These are phyloP conservation scores for Crax fasciolata DNA, from an alignment of 2,797 vertebrate genomes.

Conservation along the genomic window DNA sequence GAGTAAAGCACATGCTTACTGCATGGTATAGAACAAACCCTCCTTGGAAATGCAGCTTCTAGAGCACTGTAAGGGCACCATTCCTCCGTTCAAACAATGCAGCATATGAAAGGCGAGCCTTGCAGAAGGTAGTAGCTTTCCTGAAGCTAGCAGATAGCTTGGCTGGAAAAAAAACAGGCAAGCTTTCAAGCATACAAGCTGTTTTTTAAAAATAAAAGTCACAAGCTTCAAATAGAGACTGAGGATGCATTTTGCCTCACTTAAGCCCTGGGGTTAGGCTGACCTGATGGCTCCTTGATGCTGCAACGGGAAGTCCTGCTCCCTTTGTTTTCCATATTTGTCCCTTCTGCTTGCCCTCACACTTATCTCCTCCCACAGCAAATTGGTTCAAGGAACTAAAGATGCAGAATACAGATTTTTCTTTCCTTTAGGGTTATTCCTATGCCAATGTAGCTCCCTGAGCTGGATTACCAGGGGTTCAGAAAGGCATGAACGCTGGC, in stretches of 20 bases:
- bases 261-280: neutral
- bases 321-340: neutral
- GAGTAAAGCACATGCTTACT: neutral
- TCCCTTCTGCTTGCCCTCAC: neutral
- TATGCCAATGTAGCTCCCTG: neutral
- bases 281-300: neutral
- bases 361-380: neutral
- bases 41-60: neutral
- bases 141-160: neutral
- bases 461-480: neutral
- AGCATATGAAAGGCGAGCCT: neutral
- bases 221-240: neutral
- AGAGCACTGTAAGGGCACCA: neutral
- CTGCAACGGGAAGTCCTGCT: neutral
- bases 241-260: neutral
- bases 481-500: neutral
- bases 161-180: neutral
- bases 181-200: neutral
- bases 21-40: neutral
- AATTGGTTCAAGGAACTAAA: neutral
- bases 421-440: neutral
- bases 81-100: neutral
- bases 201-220: neutral
- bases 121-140: neutral
- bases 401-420: neutral